A percentile compares a stretch with the other conserved stretches of the same genome.
Evolutionary conservation across 2,797 vertebrate genomes (phyloP).

Genomic region (Pseudochirops corinnae): DNA sequence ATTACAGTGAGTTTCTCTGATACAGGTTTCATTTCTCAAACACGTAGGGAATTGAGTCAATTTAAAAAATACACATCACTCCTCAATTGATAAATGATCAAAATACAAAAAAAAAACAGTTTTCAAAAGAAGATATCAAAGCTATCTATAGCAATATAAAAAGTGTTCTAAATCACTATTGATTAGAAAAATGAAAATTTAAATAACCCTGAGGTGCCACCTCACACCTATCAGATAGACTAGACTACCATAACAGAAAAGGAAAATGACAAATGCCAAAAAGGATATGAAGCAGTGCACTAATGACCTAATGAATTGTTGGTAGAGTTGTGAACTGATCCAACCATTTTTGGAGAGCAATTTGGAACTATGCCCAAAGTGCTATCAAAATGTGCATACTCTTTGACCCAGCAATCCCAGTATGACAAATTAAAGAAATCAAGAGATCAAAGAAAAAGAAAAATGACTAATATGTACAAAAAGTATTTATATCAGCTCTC

Average conservation of each 20-base stretch:
- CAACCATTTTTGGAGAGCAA: background rate
- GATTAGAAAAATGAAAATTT: background rate
- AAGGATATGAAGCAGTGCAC: background rate
- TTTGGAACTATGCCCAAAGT: background rate
- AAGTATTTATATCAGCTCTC: background rate
- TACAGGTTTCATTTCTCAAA: background rate
- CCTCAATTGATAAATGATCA: background rate
- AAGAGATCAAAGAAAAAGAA: background rate
- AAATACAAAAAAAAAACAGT: background rate
- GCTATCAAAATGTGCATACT: background rate
- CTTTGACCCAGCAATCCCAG: background rate
- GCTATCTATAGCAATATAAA: background rate
- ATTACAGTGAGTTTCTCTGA: background rate
- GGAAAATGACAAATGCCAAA: background rate
- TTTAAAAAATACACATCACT: too few species aligned
- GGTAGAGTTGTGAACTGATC: background rate
- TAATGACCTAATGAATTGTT: background rate
- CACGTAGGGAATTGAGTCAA: background rate
- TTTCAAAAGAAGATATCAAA: background rate
- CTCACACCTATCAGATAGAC: background rate
- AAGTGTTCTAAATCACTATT: background rate
- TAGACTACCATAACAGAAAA: background rate
- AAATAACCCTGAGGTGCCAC: background rate
- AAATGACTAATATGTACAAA: background rate
- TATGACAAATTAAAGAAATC: background rate